Evolutionary conservation across 2,113 vertebrate genomes (phyloP).

Genomic region (Pseudopipra pipra): DNA sequence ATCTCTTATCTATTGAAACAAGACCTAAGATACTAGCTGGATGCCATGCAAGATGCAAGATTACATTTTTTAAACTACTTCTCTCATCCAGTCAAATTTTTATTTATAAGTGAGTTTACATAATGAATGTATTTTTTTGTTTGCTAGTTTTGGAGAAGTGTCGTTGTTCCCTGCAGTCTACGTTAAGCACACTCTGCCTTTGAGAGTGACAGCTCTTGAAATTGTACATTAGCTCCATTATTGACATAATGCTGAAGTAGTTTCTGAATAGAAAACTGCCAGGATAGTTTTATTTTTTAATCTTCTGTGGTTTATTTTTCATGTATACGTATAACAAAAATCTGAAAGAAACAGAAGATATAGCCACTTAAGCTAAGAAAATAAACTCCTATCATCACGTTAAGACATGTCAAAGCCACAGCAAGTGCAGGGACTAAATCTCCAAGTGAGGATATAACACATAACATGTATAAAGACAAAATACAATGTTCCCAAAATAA

Average conservation of each 20-base stretch:
- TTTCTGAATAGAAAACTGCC: constrained; percentile 16
- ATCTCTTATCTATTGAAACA: not conserved
- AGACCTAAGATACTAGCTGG: not conserved
- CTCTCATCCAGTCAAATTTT: not conserved
- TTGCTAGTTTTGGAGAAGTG: constrained; percentile 42
- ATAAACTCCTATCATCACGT: not conserved
- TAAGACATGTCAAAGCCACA: not conserved
- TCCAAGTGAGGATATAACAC: not conserved
- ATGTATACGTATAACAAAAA: not conserved
- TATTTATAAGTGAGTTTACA: constrained; percentile 9
- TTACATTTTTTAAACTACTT: not conserved
- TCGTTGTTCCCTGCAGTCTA: constrained; percentile 32
- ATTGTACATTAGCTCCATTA: constrained; percentile 62
- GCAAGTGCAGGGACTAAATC: not conserved
- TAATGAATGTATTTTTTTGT: constrained; percentile 52
- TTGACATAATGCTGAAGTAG: not conserved
- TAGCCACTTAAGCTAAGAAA: not conserved
- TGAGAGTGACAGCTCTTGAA: constrained; percentile 59
- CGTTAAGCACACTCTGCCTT: not conserved
- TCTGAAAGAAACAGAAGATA: not conserved
- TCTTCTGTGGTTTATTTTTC: constrained; percentile 31
- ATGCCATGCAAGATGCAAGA: not conserved
- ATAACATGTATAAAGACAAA: not conserved
- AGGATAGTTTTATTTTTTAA: not conserved
- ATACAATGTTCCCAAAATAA: not conserved